Evolutionary conservation across 2,113 vertebrate species (phyloP).

Genomic region (Australoheros scitulus): DNA sequence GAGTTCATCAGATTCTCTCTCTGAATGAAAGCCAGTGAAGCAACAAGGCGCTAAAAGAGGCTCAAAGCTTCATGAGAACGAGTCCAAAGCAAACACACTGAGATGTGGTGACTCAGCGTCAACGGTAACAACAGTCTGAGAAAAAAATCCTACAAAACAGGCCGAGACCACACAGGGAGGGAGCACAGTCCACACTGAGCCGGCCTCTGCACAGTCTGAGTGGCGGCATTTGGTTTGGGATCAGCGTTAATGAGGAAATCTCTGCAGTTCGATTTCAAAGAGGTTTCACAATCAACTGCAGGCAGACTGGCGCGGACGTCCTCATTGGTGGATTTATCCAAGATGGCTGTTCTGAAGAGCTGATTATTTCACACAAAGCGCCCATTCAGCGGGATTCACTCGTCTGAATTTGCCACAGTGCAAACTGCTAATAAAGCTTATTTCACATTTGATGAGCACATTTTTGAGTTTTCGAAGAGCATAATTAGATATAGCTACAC

Average conservation of each 20-base stretch:
- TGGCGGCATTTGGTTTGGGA: slow-evolving; percentile 2
- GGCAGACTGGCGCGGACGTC: not conserved
- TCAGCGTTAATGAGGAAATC: slow-evolving; percentile 33
- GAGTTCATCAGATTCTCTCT: not conserved
- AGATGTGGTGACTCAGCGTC: not conserved
- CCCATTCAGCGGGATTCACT: not conserved
- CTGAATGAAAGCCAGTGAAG: not conserved
- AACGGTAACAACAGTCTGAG: slow-evolving; percentile 23
- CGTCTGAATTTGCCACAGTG: not conserved
- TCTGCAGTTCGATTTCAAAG: not conserved
- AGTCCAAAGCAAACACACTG: slow-evolving; percentile 17
- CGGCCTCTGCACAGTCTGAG: not conserved
- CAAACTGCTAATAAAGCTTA: no score
- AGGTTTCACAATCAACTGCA: not conserved
- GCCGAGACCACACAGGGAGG: slow-evolving; percentile 48
- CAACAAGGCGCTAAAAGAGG: not conserved
- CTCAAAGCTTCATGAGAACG: slow-evolving; percentile 16
- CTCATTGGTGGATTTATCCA: not conserved
- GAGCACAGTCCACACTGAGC: slow-evolving; percentile 2
- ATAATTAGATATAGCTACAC: no score
- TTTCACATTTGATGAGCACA: no score
- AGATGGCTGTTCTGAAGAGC: not conserved
- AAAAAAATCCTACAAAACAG: not conserved
- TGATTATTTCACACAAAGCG: not conserved
- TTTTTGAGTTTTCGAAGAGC: no score